These are phyloP conservation scores for Caligus rogercresseyi DNA, from an alignment of 1,140 invertebrate species.

Conservation along the genomic window DNA sequence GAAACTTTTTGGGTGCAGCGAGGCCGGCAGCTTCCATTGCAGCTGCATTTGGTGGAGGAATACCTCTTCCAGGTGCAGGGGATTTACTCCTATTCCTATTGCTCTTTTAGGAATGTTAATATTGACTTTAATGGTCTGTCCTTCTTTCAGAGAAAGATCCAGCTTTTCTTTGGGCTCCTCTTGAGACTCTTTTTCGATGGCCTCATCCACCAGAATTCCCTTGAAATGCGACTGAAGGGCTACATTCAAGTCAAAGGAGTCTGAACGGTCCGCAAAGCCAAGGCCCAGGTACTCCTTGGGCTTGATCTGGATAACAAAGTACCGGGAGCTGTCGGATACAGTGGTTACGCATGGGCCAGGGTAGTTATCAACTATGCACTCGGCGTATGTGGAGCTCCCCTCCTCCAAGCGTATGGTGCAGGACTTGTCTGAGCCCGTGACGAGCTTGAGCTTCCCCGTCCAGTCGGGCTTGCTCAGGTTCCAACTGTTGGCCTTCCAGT, in stretches of 20 bases:
- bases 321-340: constrained; percentile 10
- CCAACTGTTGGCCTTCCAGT: constrained; percentile 17
- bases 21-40: constrained; percentile 1
- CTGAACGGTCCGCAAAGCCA: constrained; percentile 40
- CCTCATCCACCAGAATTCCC: constrained; percentile 28
- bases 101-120: constrained; percentile 27
- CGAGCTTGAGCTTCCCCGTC: constrained; percentile 16
- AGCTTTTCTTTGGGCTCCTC: constrained; percentile 30
- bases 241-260: constrained; percentile 47
- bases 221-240: constrained; percentile 41
- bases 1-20: neutral
- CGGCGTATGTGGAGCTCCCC: constrained; percentile 1
- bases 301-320: constrained; percentile 15
- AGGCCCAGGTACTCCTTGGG: constrained; percentile 34
- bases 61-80: neutral
- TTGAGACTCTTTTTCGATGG: constrained; percentile 29
- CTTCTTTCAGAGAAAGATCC: constrained; percentile 39
- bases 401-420: constrained; percentile 13
- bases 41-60: constrained; percentile 7
- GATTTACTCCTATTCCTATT: constrained; percentile 6
- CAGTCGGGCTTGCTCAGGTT: constrained; percentile 18
- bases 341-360: constrained; percentile 13
- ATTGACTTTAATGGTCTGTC: constrained; percentile 38
- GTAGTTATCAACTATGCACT: constrained; percentile 8
- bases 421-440: neutral